Conservation (phyloP, 2,113 vertebrate genomes). For the Sinocyclocheilus rhinocerous region DNA sequence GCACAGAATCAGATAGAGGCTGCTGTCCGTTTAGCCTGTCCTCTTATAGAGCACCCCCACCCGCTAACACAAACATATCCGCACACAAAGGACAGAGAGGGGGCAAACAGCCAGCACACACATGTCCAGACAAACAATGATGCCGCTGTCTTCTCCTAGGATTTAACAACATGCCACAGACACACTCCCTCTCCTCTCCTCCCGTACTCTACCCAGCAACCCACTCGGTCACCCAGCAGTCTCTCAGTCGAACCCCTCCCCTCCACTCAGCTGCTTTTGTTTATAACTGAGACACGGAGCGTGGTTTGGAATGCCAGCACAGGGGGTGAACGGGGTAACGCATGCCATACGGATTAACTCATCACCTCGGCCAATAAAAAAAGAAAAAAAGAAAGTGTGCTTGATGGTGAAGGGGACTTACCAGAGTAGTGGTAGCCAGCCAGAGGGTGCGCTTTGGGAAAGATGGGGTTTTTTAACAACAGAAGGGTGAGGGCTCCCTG, state of each 20-base stretch:
- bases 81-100: constrained; percentile 39
- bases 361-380: neutral
- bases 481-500: constrained; percentile 88
- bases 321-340: neutral
- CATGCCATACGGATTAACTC: neutral
- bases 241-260: constrained; percentile 34
- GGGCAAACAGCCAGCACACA: constrained; percentile 48
- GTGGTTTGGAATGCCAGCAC: constrained; percentile 33
- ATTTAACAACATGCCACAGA: constrained; percentile 71
- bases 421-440: constrained; percentile 95
- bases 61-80: constrained; percentile 24
- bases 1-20: constrained; percentile 5
- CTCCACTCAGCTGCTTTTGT: constrained; percentile 53
- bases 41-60: constrained; percentile 39
- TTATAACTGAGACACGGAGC: constrained; percentile 31
- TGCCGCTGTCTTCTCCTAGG: constrained; percentile 67
- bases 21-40: neutral
- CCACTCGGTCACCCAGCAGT: constrained; percentile 42
- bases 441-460: constrained; percentile 80
- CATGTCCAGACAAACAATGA: constrained; percentile 69
- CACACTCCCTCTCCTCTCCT: constrained; percentile 41
- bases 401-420: constrained; percentile 61
- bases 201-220: constrained; percentile 32
- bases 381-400: neutral
- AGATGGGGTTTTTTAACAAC: constrained; percentile 83